Base-by-base conservation (phyloP, 2,888 invertebrate genomes). In the Polyommatus icarus region DNA sequence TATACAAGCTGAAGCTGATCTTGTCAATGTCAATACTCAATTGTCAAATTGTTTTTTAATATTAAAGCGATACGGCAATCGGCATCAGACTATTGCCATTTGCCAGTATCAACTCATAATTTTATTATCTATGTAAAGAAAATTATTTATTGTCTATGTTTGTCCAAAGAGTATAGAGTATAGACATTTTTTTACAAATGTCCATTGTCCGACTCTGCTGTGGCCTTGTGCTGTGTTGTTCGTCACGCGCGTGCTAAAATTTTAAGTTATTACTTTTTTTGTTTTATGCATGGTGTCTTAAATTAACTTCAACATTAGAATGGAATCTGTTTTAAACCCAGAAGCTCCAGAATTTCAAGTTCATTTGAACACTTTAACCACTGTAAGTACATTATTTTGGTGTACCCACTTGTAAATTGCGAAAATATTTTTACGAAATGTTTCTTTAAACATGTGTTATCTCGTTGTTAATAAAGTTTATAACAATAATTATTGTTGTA, bases 291-390 rank as follows among this genome's bases (percentile, higher is more conserved):
- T 79, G 81, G 80, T 80, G 80, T 81, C 81, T 81, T 80, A 78
- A 78, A 71, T 79, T 79, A 67, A 54, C 67, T 61, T 50, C 46
- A 24, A 50, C 50, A 46, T 29, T 81, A 88, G 85, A 83, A 92
- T 92, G 92, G 88, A 89, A 85, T 91, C 89, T 57, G 84, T 83
- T 80, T 84, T 92, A 79, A 92, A 92, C 84, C 92, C 92, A 1
- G 91, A 92, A 81, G 92, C 91, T 77, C 91, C 92, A 57, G 92
- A 92, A 80, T 92, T 92, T 83, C 86, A 87, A 81, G 91, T 91
- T 71, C 84, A 88, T 81, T 83, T 91, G 76, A 86, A 85, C 80
- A 84, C 87, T 80, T 85, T 88, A 12, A 87, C 91, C 78, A 85
- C 90, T 90, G 92, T 91, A 82, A 72, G 77, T 78, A 71, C 32